Evolutionary conservation across 2,888 invertebrate species (phyloP), one percentile per base, ranked within the genome.

Genomic region (Calephelis perditalis): DNA sequence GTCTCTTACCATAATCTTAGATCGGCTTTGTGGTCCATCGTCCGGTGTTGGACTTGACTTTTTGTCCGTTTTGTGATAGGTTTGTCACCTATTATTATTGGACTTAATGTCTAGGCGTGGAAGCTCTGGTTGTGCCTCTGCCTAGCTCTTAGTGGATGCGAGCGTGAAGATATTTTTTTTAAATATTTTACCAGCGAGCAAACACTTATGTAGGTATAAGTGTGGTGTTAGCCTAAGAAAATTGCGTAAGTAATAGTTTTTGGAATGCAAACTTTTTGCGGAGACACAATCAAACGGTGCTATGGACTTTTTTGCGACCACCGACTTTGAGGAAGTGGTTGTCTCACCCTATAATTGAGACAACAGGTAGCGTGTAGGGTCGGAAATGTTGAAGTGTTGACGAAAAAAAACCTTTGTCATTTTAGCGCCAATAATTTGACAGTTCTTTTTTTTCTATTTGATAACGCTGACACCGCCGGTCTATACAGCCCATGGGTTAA

Each of bases 261-360:
- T 9, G 35, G 49, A 49, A 49, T 49, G 49, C 49, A 49, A 49
- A 49, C 26, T 49, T 49, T 49, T 49, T 49, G 49, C 49, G 35
- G 49, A 9, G 49, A 49, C 49, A 49, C 10, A 49, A 49, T 49
- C 10, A 26, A 26, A 40, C 40, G 40, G 40, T 40, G 35, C 26
- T 26, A 49, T 26, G 12, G 36, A 35, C 55, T 67, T 78, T 84
- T 81, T 79, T 77, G 76, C 78, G 82, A 83, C 84, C 85, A 84
- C 84, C 81, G 73, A 71, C 72, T 67, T 69, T 74, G 78, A 80
- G 82, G 79, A 79, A 79, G 76, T 70, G 69, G 79, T 71, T 70
- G 71, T 72, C 70, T 47, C 62, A 49, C 60, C 70, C 81, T 79
- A 66, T 86, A 83, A 86, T 86, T 82, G 82, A 81, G 80, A 78